Evolutionary conservation across 2,888 invertebrate genomes (phyloP).

Genomic region (Glaucopsyche alexis): DNA sequence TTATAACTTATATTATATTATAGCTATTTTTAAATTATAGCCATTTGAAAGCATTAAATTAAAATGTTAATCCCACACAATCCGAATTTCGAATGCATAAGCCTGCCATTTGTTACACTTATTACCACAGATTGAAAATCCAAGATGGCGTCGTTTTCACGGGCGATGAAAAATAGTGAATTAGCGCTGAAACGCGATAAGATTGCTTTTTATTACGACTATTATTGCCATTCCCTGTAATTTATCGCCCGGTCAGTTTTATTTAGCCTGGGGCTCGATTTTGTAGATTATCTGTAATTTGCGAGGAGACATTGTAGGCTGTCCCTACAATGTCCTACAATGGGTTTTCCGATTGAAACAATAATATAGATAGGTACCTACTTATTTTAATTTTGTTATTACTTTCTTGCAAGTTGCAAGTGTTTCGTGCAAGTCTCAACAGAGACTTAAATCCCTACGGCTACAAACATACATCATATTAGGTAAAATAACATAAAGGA

Average conservation of each 20-base stretch:
- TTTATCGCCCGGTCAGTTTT: slow-evolving; percentile 42
- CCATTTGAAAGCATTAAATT: not conserved
- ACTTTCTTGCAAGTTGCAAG: too few species aligned
- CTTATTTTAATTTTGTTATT: too few species aligned
- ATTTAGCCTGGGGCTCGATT: slow-evolving; percentile 42
- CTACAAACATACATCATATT: too few species aligned
- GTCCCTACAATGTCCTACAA: too few species aligned
- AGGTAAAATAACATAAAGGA: too few species aligned
- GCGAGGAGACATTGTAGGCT: slow-evolving; percentile 15
- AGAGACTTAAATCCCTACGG: too few species aligned
- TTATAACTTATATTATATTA: too few species aligned
- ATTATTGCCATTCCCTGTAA: slow-evolving; percentile 43
- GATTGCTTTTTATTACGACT: slow-evolving; percentile 44
- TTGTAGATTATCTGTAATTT: slow-evolving; percentile 41
- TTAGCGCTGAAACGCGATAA: slow-evolving; percentile 40
- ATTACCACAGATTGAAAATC: slow-evolving; percentile 34
- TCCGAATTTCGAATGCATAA: slow-evolving; percentile 29
- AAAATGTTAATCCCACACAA: not conserved
- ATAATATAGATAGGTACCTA: not conserved
- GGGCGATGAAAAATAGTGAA: slow-evolving; percentile 40
- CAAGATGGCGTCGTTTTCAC: slow-evolving; percentile 33
- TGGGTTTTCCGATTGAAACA: not conserved
- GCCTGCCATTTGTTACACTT: slow-evolving; percentile 29
- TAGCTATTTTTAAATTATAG: not conserved
- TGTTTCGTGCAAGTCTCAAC: too few species aligned